Conservation (phyloP, 2,888 invertebrate genomes). For the Spisula solida region DNA sequence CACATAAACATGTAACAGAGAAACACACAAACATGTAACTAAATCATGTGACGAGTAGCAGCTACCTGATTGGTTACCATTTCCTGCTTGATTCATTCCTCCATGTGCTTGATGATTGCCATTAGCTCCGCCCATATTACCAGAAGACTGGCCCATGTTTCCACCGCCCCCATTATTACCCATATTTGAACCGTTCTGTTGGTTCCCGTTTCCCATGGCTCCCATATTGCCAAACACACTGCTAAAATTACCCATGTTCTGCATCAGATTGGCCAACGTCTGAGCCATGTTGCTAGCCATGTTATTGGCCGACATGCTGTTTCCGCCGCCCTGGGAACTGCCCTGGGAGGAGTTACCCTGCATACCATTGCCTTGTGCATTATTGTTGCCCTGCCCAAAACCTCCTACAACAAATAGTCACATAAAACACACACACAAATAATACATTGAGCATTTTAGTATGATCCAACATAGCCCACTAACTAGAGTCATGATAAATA, state of each 20-base stretch:
- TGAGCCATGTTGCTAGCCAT: conserved; percentile 47
- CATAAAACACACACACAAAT: conserved; percentile 40
- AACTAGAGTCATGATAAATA: background rate
- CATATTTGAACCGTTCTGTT: conserved; percentile 49
- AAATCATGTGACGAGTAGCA: conserved; percentile 48
- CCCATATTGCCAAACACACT: conserved; percentile 64
- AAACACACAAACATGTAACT: conserved; percentile 25
- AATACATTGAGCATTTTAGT: conserved; percentile 19
- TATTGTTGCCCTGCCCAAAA: conserved; percentile 53
- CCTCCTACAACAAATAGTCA: conserved; percentile 61
- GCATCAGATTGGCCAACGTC: conserved; percentile 53
- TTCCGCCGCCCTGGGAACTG: conserved; percentile 29
- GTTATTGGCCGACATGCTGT: conserved; percentile 34
- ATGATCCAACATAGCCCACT: background rate
- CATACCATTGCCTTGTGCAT: conserved; percentile 44
- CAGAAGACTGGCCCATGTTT: conserved; percentile 38
- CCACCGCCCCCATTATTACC: conserved; percentile 48
- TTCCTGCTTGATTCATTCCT: conserved; percentile 65
- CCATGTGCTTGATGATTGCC: conserved; percentile 50
- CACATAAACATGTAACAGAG: conserved; percentile 7
- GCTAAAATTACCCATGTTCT: conserved; percentile 66
- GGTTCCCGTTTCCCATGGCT: conserved; percentile 47
- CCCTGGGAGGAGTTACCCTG: conserved; percentile 36
- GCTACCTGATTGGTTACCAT: conserved; percentile 67
- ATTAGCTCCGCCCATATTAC: conserved; percentile 35